Percentiles rank a stretch among this genome's conserved stretches.
Conservation (phyloP, 2,797 vertebrate species). For the Myotis myotis region DNA sequence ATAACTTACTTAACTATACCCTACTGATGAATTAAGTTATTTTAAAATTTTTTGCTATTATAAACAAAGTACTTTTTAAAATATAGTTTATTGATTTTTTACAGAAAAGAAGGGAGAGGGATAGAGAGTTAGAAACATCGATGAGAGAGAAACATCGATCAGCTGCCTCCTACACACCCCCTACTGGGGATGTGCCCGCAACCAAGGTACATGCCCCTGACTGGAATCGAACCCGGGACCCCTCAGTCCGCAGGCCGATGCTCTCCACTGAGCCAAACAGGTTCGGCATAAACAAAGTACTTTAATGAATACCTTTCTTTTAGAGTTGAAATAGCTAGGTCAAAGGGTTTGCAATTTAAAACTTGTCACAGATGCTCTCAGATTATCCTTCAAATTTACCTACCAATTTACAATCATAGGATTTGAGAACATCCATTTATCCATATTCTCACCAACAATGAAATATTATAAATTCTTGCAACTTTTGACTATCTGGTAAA, state of each 20-base stretch:
- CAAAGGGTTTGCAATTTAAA: background rate
- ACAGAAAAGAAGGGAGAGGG: too few relatives aligned
- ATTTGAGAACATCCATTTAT: background rate
- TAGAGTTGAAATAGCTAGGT: background rate
- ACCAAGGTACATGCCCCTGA: too few relatives aligned
- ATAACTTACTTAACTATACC: background rate
- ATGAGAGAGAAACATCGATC: too few relatives aligned
- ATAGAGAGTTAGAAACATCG: too few relatives aligned
- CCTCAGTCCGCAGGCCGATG: too few relatives aligned
- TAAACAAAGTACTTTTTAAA: background rate
- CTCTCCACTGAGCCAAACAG: too few relatives aligned
- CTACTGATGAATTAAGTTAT: background rate
- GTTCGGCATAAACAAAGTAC: background rate
- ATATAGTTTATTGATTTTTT: too few relatives aligned
- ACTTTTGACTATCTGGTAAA: background rate
- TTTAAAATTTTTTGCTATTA: background rate
- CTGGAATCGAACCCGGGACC: too few relatives aligned
- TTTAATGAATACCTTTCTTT: background rate
- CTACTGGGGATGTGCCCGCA: too few relatives aligned
- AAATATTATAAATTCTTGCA: constrained; percentile 11
- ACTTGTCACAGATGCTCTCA: constrained; percentile 2
- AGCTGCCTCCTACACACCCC: too few relatives aligned
- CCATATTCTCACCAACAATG: background rate
- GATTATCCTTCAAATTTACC: constrained; percentile 38
- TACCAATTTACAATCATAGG: background rate